A percentile compares a stretch with the other conserved stretches of the same genome.
Evolutionary conservation across 2,888 invertebrate species (phyloP).

Genomic region (Ptychoptera contaminata): DNA sequence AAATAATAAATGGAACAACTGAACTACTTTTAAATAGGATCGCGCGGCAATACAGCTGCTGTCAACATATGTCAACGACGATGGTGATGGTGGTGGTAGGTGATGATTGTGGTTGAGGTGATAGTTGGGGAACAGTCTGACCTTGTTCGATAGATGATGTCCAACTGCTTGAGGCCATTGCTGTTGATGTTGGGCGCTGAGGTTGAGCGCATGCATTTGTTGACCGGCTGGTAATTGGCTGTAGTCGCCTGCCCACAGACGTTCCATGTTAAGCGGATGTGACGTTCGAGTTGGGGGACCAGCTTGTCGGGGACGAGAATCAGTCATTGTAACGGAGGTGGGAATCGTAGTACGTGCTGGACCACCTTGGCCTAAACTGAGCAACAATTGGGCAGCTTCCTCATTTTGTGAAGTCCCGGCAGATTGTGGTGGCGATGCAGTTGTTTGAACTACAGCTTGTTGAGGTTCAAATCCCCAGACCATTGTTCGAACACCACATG

Average conservation of each 20-base stretch:
- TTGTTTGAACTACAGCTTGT: conserved; percentile 36
- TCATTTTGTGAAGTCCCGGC: conserved; percentile 35
- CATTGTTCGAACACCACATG: conserved; percentile 68
- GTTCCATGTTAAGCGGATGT: conserved; percentile 75
- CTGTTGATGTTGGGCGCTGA: conserved; percentile 40
- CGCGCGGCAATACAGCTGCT: too few relatives aligned
- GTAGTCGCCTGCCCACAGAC: conserved; percentile 78
- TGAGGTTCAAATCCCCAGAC: conserved; percentile 44
- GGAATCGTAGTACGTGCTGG: conserved; percentile 33
- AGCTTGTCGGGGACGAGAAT: conserved; percentile 19
- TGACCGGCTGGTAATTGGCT: conserved; percentile 70
- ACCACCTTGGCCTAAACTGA: conserved; percentile 55
- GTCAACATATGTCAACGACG: too few relatives aligned
- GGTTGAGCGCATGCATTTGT: conserved; percentile 62
- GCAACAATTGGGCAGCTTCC: conserved; percentile 50
- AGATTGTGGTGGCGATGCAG: conserved; percentile 26
- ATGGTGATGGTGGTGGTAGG: too few relatives aligned
- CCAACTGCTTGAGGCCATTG: conserved; percentile 27
- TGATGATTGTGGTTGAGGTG: too few relatives aligned
- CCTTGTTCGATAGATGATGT: neutral
- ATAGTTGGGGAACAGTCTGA: too few relatives aligned
- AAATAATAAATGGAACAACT: too few relatives aligned
- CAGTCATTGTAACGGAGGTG: conserved; percentile 10
- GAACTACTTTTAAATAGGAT: too few relatives aligned
- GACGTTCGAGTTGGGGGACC: conserved; percentile 18